Evolutionary conservation across 2,797 vertebrate species (phyloP), one percentile per base, ranked within the genome.

Genomic region (Carcharodon carcharias): DNA sequence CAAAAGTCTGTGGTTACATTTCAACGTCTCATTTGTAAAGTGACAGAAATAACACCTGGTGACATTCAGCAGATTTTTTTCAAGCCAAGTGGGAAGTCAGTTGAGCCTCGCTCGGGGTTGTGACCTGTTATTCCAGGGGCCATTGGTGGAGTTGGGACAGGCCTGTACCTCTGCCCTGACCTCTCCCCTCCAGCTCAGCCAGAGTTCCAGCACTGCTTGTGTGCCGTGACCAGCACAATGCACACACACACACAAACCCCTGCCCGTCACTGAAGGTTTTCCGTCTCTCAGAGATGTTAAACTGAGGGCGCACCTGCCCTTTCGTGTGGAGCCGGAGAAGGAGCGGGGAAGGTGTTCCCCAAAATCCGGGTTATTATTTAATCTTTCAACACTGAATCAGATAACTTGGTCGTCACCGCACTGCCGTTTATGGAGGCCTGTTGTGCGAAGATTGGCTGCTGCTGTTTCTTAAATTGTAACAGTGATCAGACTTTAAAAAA

Each of bases 21-120:
- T 98, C 98, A 98, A 97, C 97, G 94, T 98, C 98, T 98, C 97
- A 98, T 98, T 98, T 98, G 98, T 98, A 98, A 98, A 65, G 69
- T 97, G 97, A 98, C 97, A 97, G 97, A 97, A 97, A 96, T 97
- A 98, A 98, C 98, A 98, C 98, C 98, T 98, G 97, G 97, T 97
- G 97, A 96, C 80, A 97, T 91, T 96, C 97, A 40, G 95, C 97
- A 97, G 97, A 96, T 96, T 96, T 96, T 96, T 96, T 96, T 97
- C 96, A 97, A 18, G 16, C 97, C 96, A 96, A 69, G 96, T 6
- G 94, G 97, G 97, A 97, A 97, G 97, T 96, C 67, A 97, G 97
- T 97, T 97, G 96, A 96, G 96, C 92, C 96, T 97, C 97, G 97
- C 97, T 96, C 93, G 97, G 61, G 97, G 97, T 98, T 97, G 97